A percentile compares a stretch with the other conserved stretches of the same genome.
These are phyloP conservation scores for Leptodactylus fuscus DNA, from an alignment of 2,113 vertebrate genomes.

Conservation along the genomic window DNA sequence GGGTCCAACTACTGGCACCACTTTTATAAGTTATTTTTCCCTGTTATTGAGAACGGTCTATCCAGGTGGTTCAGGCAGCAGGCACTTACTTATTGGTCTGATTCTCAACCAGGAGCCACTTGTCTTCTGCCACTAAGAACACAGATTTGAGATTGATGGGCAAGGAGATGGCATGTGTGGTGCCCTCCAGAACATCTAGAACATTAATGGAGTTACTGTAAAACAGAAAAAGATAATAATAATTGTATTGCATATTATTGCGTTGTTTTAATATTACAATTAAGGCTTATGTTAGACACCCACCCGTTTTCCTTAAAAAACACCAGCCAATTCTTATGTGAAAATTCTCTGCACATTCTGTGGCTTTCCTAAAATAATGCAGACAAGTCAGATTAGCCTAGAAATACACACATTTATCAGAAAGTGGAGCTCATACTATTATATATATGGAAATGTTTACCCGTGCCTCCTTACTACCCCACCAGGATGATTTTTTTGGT, in stretches of 20 bases:
- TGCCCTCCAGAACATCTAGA: constrained; percentile 90
- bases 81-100: constrained; percentile 83
- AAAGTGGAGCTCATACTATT: background rate
- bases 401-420: background rate
- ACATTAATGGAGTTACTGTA: constrained; percentile 85
- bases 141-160: constrained; percentile 86
- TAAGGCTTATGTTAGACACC: constrained; percentile 60
- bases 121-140: constrained; percentile 91
- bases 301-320: constrained; percentile 92
- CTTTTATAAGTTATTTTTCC: background rate
- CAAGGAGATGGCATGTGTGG: constrained; percentile 85
- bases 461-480: constrained; percentile 81
- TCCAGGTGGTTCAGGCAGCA: background rate
- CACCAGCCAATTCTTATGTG: constrained; percentile 96
- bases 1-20: too few relatives aligned
- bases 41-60: background rate
- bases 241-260: background rate
- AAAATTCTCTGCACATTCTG: constrained; percentile 94
- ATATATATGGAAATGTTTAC: constrained; percentile 74
- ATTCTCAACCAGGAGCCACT: constrained; percentile 90
- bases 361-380: constrained; percentile 68
- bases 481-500: constrained; percentile 80
- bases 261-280: background rate
- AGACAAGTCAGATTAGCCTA: constrained; percentile 17
- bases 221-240: constrained; percentile 49